Conservation (phyloP, 2,113 vertebrate species). For the Saguinus midas region DNA sequence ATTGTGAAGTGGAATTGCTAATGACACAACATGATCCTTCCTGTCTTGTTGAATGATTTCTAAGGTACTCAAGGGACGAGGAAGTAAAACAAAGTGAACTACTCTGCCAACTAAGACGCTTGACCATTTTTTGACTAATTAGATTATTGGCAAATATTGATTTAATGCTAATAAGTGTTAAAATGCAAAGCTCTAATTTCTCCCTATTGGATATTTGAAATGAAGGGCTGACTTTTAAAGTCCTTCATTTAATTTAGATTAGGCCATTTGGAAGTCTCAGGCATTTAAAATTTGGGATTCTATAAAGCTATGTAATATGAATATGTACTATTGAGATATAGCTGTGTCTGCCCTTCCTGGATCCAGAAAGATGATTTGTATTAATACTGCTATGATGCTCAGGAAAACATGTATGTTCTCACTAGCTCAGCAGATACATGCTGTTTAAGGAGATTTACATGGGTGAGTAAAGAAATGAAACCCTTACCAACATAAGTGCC, state of each 20-base stretch:
- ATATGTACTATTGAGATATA: background rate
- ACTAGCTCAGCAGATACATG: background rate
- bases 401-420: background rate
- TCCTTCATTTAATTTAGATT: conserved; percentile 9
- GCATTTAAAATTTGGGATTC: background rate
- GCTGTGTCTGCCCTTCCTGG: background rate
- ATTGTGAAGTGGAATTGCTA: background rate
- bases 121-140: conserved; percentile 12
- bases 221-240: background rate
- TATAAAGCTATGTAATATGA: background rate
- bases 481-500: background rate
- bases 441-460: background rate
- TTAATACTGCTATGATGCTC: background rate
- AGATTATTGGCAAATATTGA: conserved; percentile 15
- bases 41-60: background rate
- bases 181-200: background rate
- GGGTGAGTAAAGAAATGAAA: background rate
- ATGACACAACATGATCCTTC: background rate
- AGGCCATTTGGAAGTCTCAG: background rate
- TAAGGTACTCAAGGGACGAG: background rate
- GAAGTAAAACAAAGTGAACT: background rate
- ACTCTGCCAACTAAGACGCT: background rate
- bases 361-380: background rate
- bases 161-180: conserved; percentile 34
- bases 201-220: background rate